Conservation (phyloP, 2,797 vertebrate species). For the Mycteria americana region DNA sequence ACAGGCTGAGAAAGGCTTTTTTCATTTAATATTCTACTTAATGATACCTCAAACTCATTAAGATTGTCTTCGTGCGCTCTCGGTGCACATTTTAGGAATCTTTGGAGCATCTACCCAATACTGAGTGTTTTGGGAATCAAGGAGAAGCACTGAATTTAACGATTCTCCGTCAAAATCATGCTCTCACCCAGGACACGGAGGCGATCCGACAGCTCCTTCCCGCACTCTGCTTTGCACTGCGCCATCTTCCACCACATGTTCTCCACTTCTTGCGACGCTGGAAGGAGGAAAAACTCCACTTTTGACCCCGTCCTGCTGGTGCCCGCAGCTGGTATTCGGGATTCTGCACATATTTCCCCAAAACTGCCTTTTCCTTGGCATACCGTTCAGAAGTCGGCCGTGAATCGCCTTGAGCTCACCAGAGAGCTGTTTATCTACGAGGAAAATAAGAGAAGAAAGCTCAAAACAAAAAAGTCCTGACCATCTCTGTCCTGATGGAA, state of each 20-base stretch:
- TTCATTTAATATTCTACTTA: accelerated
- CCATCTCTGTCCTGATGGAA: neutral
- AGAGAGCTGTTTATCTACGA: neutral
- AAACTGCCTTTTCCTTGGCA: accelerated
- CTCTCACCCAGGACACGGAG: neutral
- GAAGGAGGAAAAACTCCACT: neutral
- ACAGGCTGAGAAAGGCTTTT: neutral
- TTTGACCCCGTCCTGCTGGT: accelerated
- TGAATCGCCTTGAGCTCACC: neutral
- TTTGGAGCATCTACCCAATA: accelerated
- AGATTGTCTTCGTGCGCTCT: accelerated
- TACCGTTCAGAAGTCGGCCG: neutral
- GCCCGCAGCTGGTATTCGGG: accelerated
- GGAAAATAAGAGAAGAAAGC: neutral
- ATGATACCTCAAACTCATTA: too few species aligned
- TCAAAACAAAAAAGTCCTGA: neutral
- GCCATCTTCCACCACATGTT: neutral
- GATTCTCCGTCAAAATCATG: neutral
- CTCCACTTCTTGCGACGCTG: neutral
- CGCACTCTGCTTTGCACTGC: accelerated
- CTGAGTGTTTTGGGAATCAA: accelerated
- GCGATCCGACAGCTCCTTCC: neutral
- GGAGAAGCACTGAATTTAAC: accelerated
- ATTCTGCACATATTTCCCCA: neutral
- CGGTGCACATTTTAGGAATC: accelerated